A percentile compares a stretch with the other conserved stretches of the same genome.
These are phyloP conservation scores for Hyperoplus immaculatus DNA, from an alignment of 2,797 vertebrate genomes.

Conservation along the genomic window DNA sequence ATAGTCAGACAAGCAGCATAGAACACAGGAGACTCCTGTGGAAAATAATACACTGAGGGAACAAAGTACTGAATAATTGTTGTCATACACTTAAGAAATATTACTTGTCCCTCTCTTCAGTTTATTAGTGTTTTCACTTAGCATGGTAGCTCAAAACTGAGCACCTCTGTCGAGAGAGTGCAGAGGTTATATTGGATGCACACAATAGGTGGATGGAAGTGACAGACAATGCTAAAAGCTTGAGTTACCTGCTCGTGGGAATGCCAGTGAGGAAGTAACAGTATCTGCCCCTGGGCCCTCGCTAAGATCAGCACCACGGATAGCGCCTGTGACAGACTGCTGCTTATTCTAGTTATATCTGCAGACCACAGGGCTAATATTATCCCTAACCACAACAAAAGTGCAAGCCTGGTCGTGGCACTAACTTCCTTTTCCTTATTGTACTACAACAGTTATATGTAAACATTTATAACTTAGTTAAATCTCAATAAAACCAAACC, in stretches of 20 bases:
- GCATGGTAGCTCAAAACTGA: neutral
- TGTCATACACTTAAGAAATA: neutral
- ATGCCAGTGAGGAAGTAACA: neutral
- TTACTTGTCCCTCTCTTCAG: neutral
- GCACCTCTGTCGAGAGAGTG: neutral
- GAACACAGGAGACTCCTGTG: neutral
- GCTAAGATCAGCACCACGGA: conserved; percentile 56
- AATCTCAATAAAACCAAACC: neutral
- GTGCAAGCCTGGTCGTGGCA: neutral
- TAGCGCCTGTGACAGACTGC: conserved; percentile 26
- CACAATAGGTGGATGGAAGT: neutral
- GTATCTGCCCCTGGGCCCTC: neutral
- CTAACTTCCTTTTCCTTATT: neutral
- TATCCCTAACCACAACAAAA: neutral
- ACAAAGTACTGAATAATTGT: neutral
- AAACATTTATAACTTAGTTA: neutral
- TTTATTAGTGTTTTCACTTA: neutral
- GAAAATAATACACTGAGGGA: neutral
- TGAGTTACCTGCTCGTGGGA: conserved; percentile 8
- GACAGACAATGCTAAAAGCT: neutral
- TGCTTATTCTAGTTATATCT: neutral
- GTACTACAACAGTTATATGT: neutral
- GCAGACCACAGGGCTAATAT: neutral
- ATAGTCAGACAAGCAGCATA: conserved; percentile 6
- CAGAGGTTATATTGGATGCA: neutral